phyloP scores from a whole-genome alignment of 2,888 invertebrate genomes.

The Labia minor region DNA sequence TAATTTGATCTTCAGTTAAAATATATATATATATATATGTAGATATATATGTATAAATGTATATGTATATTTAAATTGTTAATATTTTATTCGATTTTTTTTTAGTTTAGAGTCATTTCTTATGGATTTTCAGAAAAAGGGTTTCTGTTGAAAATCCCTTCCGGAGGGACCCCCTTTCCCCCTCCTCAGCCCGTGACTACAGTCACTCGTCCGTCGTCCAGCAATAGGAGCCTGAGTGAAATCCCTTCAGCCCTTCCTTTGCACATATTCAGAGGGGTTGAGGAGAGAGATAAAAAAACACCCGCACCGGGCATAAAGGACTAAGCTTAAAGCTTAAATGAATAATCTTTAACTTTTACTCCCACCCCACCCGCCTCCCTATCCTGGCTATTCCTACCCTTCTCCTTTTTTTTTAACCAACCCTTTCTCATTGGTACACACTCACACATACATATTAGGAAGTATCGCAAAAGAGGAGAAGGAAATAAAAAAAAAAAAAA shows the following conservation, averaged over 20 bases:
- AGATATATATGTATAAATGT: too few species aligned
- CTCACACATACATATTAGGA: too few species aligned
- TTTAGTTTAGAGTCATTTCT: background rate
- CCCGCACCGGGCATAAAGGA: constrained; percentile 7
- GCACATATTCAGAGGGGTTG: background rate
- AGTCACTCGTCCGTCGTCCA: background rate
- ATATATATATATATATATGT: too few species aligned
- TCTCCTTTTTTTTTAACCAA: too few species aligned
- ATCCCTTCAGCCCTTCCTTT: constrained; percentile 13
- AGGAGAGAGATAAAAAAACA: background rate
- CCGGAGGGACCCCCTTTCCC: background rate
- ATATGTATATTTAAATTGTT: too few species aligned
- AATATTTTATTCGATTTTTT: too few species aligned
- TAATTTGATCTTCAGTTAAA: too few species aligned
- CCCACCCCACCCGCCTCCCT: too few species aligned
- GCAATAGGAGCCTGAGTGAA: background rate
- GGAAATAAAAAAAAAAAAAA: background rate
- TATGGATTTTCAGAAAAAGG: background rate
- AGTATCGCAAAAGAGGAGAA: background rate
- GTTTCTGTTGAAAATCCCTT: constrained; percentile 7
- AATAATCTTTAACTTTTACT: constrained; percentile 2
- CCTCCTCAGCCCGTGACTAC: background rate
- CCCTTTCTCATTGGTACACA: background rate
- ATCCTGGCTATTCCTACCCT: background rate
- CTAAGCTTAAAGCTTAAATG: constrained; percentile 13